phyloP scores from a whole-genome alignment of 2,888 invertebrate genomes.

The Ypsolopha sequella region DNA sequence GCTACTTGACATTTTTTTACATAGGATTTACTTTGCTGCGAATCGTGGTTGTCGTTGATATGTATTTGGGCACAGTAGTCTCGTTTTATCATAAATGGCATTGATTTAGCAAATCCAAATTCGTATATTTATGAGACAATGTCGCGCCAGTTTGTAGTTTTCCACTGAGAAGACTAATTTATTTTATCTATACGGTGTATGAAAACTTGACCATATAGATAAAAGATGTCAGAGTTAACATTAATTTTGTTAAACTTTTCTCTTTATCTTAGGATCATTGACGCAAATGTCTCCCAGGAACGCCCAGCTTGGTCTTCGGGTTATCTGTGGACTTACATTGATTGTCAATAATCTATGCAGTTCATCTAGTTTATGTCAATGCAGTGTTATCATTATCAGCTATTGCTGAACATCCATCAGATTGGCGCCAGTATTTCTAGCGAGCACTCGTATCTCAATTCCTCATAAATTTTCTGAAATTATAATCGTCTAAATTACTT shows the following conservation, averaged over 20 bases:
- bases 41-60: no score
- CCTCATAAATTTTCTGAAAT: no score
- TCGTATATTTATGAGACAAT: no score
- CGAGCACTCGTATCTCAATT: background rate
- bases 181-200: constrained; percentile 37
- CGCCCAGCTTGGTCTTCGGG: constrained; percentile 26
- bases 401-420: constrained; percentile 20
- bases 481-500: no score
- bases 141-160: constrained; percentile 15
- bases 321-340: constrained; percentile 38
- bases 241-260: constrained; percentile 27
- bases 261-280: constrained; percentile 34
- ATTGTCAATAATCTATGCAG: constrained; percentile 26
- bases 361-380: background rate
- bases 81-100: no score
- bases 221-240: constrained; percentile 18
- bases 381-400: constrained; percentile 19
- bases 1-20: no score
- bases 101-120: no score
- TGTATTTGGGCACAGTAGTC: no score
- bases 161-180: constrained; percentile 17
- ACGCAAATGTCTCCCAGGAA: constrained; percentile 41
- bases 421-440: constrained; percentile 13
- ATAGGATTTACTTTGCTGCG: no score
- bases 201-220: constrained; percentile 32